These are phyloP conservation scores for Cylloceria caligata DNA, from an alignment of 2,888 invertebrate species.

Conservation along the genomic window DNA sequence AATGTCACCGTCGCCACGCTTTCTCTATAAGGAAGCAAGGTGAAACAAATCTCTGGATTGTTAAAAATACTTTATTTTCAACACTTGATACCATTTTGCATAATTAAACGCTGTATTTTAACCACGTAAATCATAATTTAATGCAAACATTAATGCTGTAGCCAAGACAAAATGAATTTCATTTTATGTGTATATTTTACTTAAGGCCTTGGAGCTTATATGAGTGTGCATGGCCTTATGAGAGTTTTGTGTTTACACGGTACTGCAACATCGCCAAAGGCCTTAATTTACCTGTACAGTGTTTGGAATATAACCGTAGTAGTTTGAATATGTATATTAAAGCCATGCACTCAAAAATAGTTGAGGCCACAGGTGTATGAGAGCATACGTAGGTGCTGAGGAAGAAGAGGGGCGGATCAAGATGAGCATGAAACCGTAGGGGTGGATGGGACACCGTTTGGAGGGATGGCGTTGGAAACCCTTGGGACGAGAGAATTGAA, in stretches of 20 bases:
- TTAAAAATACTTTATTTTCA: too few relatives aligned
- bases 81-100: too few relatives aligned
- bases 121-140: too few relatives aligned
- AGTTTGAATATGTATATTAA: slow-evolving; percentile 16
- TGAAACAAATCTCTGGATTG: too few relatives aligned
- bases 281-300: background rate
- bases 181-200: too few relatives aligned
- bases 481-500: slow-evolving; percentile 68
- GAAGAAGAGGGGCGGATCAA: slow-evolving; percentile 1
- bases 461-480: slow-evolving; percentile 16
- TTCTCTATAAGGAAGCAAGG: too few relatives aligned
- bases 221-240: background rate
- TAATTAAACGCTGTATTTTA: too few relatives aligned
- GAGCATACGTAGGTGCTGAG: slow-evolving; percentile 17
- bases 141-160: too few relatives aligned
- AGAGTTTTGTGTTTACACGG: background rate
- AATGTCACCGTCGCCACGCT: too few relatives aligned
- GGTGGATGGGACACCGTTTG: slow-evolving; percentile 10
- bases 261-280: background rate
- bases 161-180: too few relatives aligned
- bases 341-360: slow-evolving; percentile 12
- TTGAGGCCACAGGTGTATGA: slow-evolving; percentile 6
- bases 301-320: background rate
- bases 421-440: slow-evolving; percentile 11
- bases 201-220: background rate